Evolutionary conservation across 2,113 vertebrate species (phyloP).

Genomic region (cattle (Bos taurus)): DNA sequence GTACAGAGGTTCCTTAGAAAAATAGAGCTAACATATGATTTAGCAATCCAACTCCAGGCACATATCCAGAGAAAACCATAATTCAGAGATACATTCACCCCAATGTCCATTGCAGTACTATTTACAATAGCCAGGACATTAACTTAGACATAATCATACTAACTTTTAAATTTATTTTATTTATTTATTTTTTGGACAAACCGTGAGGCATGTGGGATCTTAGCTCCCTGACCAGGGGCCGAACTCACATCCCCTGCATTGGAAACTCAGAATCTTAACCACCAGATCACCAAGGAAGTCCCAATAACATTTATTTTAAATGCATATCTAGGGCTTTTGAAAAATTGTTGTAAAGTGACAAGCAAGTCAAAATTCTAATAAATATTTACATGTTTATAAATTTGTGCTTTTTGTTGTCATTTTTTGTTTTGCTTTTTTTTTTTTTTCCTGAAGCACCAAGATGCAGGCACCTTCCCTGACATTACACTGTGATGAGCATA

Average conservation of each 20-base stretch:
- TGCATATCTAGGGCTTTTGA: neutral
- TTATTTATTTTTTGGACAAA: neutral
- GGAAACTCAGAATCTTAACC: neutral
- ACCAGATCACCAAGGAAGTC: neutral
- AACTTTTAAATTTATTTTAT: neutral
- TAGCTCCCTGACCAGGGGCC: neutral
- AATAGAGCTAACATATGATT: neutral
- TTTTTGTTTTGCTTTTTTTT: neutral
- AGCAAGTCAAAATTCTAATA: neutral
- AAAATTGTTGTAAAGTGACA: constrained; percentile 8
- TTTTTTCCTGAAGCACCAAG: constrained; percentile 2
- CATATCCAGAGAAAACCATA: neutral
- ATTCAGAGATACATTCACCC: neutral
- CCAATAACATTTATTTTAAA: constrained; percentile 12
- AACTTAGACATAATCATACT: neutral
- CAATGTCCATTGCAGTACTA: neutral
- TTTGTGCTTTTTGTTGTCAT: neutral
- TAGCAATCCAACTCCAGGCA: neutral
- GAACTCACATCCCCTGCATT: neutral
- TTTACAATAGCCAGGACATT: neutral
- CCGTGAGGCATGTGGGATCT: neutral
- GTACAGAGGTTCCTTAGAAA: neutral
- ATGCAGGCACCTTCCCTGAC: neutral
- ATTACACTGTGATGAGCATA: neutral
- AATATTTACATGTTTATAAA: neutral